phyloP scores from a whole-genome alignment of 2,888 invertebrate genomes.

The Mermis nigrescens region DNA sequence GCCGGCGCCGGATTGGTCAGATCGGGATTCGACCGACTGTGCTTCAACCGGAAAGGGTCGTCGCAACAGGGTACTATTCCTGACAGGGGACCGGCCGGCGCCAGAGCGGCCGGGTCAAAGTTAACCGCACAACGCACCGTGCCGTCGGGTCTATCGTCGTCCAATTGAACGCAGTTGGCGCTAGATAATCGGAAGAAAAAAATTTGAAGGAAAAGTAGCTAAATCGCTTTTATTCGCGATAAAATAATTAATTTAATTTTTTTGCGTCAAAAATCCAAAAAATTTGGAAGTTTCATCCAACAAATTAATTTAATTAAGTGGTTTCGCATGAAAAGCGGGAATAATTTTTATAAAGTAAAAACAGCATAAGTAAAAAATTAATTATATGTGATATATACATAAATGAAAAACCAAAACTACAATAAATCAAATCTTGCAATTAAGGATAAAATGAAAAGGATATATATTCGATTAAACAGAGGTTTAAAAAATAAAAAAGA shows the following conservation, averaged over 20 bases:
- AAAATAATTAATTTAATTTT: background rate
- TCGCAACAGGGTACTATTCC: background rate
- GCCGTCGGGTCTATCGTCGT: background rate
- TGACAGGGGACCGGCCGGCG: background rate
- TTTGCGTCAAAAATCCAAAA: background rate
- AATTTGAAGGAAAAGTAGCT: background rate
- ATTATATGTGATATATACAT: too few relatives aligned
- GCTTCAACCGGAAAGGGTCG: slow-evolving; percentile 20
- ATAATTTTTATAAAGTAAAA: too few relatives aligned
- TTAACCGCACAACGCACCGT: background rate
- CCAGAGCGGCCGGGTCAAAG: background rate
- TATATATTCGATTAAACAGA: too few relatives aligned
- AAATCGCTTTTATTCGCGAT: background rate
- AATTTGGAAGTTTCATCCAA: too few relatives aligned
- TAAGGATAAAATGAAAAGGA: too few relatives aligned
- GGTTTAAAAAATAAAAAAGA: too few relatives aligned
- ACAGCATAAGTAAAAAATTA: too few relatives aligned
- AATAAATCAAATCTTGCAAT: too few relatives aligned
- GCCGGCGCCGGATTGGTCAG: slow-evolving; percentile 24
- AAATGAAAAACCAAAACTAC: too few relatives aligned
- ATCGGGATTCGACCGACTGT: slow-evolving; percentile 33
- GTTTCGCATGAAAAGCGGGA: too few relatives aligned
- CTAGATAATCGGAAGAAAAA: background rate
- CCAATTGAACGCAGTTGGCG: background rate
- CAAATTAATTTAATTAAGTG: too few relatives aligned